Evolutionary conservation across 2,113 vertebrate genomes (phyloP).

Genomic region (Apistogramma diplotaenia): DNA sequence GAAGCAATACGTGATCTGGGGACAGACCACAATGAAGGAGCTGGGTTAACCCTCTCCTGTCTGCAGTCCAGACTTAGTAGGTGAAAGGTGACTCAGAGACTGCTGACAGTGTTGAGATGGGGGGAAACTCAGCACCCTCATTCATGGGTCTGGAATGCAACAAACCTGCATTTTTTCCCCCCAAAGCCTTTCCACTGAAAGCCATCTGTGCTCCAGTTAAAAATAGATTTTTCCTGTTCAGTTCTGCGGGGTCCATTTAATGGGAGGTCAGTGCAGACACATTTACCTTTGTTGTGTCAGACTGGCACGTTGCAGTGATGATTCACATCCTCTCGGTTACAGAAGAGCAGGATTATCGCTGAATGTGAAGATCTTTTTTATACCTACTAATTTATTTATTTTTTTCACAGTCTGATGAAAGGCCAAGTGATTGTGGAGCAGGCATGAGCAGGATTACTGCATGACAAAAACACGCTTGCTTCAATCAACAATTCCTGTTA

Average conservation of each 20-base stretch:
- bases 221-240: conserved; percentile 9
- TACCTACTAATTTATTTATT: neutral
- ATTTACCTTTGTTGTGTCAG: neutral
- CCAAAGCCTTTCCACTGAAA: conserved; percentile 17
- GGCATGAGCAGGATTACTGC: neutral
- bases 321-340: neutral
- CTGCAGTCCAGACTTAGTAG: conserved; percentile 58
- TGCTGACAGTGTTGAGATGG: conserved; percentile 41
- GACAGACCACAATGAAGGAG: conserved; percentile 36
- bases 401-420: neutral
- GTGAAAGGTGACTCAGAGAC: conserved; percentile 70
- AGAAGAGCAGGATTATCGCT: neutral
- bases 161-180: conserved; percentile 27
- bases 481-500: neutral
- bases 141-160: conserved; percentile 39
- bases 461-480: neutral
- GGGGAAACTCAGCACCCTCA: conserved; percentile 10
- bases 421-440: neutral
- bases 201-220: neutral
- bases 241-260: neutral
- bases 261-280: neutral
- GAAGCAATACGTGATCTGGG: conserved; percentile 26
- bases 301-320: neutral
- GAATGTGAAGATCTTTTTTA: neutral
- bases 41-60: conserved; percentile 63